These are phyloP conservation scores for Phylloscopus trochiloides DNA, from an alignment of 2,113 vertebrate species.

Conservation along the genomic window DNA sequence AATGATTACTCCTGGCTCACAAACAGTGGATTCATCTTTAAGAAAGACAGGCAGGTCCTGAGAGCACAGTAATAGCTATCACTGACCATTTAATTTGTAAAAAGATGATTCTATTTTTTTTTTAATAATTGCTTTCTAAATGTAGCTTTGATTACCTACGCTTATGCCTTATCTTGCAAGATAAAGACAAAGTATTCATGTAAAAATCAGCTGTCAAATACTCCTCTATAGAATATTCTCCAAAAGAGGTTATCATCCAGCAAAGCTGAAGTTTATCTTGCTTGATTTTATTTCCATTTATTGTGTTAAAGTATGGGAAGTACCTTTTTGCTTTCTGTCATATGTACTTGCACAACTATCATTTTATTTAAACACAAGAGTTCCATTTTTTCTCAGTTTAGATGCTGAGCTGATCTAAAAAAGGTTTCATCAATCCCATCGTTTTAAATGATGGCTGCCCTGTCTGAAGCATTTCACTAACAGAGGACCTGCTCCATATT, in stretches of 20 bases:
- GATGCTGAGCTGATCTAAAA: background rate
- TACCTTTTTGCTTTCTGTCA: background rate
- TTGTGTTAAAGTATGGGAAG: background rate
- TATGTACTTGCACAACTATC: background rate
- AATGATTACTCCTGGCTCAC: background rate
- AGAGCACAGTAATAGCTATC: background rate
- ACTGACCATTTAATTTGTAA: conserved; percentile 3
- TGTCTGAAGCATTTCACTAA: background rate
- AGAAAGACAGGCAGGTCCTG: background rate
- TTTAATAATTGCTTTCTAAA: conserved; percentile 26
- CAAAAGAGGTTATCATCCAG: background rate
- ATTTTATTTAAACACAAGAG: background rate
- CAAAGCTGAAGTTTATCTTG: background rate
- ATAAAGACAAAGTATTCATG: background rate
- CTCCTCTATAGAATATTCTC: background rate
- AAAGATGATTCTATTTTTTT: background rate
- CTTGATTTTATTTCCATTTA: background rate
- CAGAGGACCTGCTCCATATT: background rate
- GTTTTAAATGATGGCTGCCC: background rate
- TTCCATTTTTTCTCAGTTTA: background rate
- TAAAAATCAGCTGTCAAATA: conserved; percentile 1
- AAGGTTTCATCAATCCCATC: background rate
- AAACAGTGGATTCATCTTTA: background rate
- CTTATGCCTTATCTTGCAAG: background rate
- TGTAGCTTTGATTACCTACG: conserved; percentile 15